Percentiles rank a stretch among this genome's conserved stretches.
These are phyloP conservation scores for Aporophyla lueneburgensis DNA, from an alignment of 2,888 invertebrate species.

Conservation along the genomic window DNA sequence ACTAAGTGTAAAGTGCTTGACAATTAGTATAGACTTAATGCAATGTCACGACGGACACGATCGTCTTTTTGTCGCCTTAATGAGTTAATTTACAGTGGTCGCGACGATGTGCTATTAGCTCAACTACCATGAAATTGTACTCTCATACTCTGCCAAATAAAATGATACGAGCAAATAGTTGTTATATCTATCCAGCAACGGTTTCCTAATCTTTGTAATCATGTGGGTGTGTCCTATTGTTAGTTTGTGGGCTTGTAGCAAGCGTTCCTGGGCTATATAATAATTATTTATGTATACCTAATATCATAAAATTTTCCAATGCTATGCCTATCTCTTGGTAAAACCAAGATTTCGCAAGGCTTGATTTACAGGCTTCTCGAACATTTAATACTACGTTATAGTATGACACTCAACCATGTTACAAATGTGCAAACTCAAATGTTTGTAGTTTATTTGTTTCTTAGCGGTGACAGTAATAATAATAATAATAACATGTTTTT, in stretches of 20 bases:
- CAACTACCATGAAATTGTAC: conserved; percentile 55
- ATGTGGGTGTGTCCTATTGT: conserved; percentile 29
- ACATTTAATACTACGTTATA: background rate
- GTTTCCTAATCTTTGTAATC: conserved; percentile 35
- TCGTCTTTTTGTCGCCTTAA: conserved; percentile 76
- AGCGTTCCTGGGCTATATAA: conserved; percentile 3
- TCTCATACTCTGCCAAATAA: conserved; percentile 34
- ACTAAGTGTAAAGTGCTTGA: conserved; percentile 60
- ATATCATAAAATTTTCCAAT: background rate
- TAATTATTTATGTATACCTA: background rate
- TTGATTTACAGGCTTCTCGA: conserved; percentile 11
- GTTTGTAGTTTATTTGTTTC: conserved; percentile 18
- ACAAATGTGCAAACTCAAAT: conserved; percentile 10
- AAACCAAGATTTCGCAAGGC: conserved; percentile 11
- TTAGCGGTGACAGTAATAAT: conserved; percentile 4
- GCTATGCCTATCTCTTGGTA: conserved; percentile 1
- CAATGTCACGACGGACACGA: conserved; percentile 81
- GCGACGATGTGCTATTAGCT: conserved; percentile 65
- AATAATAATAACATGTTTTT: conserved; percentile 20
- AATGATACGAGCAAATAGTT: conserved; percentile 26
- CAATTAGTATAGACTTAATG: conserved; percentile 68
- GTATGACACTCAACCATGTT: background rate
- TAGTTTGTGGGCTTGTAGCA: conserved; percentile 16
- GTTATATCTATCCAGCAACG: conserved; percentile 8
- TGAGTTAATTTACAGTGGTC: conserved; percentile 75